Conservation (phyloP, 2,888 invertebrate genomes). For the Gisinianus flammeolus region DNA sequence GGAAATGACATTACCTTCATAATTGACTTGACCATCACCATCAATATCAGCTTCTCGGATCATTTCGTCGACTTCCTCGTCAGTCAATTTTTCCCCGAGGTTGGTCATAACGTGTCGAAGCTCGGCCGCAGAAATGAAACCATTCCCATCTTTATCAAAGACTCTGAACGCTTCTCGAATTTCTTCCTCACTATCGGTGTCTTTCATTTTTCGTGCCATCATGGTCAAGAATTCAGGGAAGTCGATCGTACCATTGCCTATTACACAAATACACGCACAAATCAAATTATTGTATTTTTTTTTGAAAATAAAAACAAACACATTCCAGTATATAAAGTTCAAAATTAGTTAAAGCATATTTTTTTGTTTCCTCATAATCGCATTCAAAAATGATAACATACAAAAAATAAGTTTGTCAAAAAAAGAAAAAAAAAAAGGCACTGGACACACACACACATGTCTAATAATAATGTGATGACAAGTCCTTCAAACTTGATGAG, state of each 20-base stretch:
- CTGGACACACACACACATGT: not conserved
- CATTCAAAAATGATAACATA: not conserved
- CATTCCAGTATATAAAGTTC: too few relatives aligned
- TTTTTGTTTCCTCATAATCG: too few relatives aligned
- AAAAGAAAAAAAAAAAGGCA: not conserved
- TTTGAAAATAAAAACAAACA: too few relatives aligned
- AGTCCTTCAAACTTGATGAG: too few relatives aligned
- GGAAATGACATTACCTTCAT: slow-evolving; percentile 67
- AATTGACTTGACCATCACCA: slow-evolving; percentile 98
- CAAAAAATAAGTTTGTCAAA: not conserved
- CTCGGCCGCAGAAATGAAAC: slow-evolving; percentile 98
- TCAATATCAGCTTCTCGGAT: slow-evolving; percentile 98
- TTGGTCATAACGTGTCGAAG: slow-evolving; percentile 99
- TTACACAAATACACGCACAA: not conserved
- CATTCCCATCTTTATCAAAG: slow-evolving; percentile 99
- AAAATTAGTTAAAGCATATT: too few relatives aligned
- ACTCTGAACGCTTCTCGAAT: slow-evolving; percentile 99
- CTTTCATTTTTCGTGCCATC: slow-evolving; percentile 99
- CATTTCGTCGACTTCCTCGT: slow-evolving; percentile 99
- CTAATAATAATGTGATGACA: too few relatives aligned
- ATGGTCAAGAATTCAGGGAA: slow-evolving; percentile 99
- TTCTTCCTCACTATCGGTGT: slow-evolving; percentile 99
- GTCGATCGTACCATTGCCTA: slow-evolving; percentile 71
- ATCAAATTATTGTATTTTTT: too few relatives aligned
- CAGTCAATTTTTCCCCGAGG: slow-evolving; percentile 98